Base-by-base conservation (phyloP, 2,888 invertebrate genomes). In the Nesidiocoris tenuis region DNA sequence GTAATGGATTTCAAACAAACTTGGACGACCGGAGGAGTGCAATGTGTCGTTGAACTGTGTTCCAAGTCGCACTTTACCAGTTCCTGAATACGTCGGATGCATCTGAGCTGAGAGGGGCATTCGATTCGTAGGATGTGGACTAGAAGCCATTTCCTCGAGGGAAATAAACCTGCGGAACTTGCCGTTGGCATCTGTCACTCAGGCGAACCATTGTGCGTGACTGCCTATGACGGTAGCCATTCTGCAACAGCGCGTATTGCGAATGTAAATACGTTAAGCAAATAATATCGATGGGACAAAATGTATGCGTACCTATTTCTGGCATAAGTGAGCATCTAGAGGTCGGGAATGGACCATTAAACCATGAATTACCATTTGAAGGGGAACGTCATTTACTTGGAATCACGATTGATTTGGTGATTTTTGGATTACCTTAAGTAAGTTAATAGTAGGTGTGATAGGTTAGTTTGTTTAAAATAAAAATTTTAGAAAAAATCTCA, bases 121-220 rank as follows among this genome's bases (percentile, higher is more conserved):
- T 39, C 39, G 39, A 39, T 39, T 39, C 39, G 39, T 7, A 39
- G 5, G 39, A n/a, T n/a, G 39, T 39, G 39, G 39, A 39, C 39
- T 61, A 19, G 22, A 61, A 61, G 19, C 61, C 22, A 61, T 61
- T 61, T 61, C 61, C 61, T 22, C 61, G 19, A 12, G 61, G 61
- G 61, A 61, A 61, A 61, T 61, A 61, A 61, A 39, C 39, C 61
- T 61, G 19, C 61, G 19, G 21, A 19, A 12, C 16, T 22, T 61
- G 61, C 22, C n/a, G 21, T 7, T 61, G 61, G 61, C 61, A 61
- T 61, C 61, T 61, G 61, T 61, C 61, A 61, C 61, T 61, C 61
- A 61, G 12, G 2, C 61, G 55, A 16, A 12, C 12, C 55, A 3
- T 19, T 61, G 61, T 19, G 9, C 61, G n/a, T 16, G 12, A 21